Evolutionary conservation across 2,113 vertebrate genomes (phyloP), one percentile per base, ranked within the genome.

Genomic region (Serinus canaria): DNA sequence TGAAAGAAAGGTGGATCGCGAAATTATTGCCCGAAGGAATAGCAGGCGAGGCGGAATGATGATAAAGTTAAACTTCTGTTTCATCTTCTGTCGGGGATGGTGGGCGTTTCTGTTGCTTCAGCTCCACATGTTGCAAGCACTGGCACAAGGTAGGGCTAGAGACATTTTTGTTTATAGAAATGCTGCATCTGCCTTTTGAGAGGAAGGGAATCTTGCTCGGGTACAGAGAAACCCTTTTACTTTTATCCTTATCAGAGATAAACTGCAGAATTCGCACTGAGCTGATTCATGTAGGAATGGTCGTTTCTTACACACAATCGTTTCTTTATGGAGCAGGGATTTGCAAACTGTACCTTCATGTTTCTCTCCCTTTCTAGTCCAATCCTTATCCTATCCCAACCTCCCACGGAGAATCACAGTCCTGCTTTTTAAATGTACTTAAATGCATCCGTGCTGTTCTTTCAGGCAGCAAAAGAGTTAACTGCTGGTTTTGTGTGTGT

Each of bases 41-140:
- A 94, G 90, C 90, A 93, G 85, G 95, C 81, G 89, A 96, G 96
- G 96, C 53, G 96, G 94, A 95, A 96, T 92, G 83, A 96, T 95
- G 88, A 95, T 96, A 97, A 98, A 98, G 98, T 98, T 98, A 89
- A 94, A 97, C 96, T 95, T 97, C 95, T 97, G 98, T 74, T 91
- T 95, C 95, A 94, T 96, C 96, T 94, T 97, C 92, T 97, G 96
- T 50, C 96, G 97, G 95, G 97, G 97, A 88, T 98, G 98, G 98
- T 98, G 98, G 98, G 97, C 98, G 97, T 98, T 99, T 92, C 96
- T 98, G 95, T 95, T 98, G 94, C 96, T 98, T 63, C 98, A 98
- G 90, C 96, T 98, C 97, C 98, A 98, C 98, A 98, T 98, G 98
- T 97, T 98, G 97, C 98, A 94, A 97, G 98, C 97, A 53, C 93